Conservation (phyloP, 2,113 vertebrate species). For the Castor canadensis region DNA sequence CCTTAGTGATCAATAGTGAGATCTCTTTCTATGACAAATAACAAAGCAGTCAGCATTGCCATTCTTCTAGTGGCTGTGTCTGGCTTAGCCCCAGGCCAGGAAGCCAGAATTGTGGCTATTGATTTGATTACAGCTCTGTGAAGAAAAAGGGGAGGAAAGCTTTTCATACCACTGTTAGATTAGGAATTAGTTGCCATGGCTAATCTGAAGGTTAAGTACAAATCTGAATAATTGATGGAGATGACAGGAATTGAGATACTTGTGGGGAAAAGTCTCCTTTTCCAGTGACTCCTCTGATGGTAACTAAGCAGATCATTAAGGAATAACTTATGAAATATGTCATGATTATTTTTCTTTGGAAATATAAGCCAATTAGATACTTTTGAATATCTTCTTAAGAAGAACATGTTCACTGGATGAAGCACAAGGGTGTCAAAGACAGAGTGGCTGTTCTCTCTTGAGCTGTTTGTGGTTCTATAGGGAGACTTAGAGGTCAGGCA, state of each 20-base stretch:
- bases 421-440: neutral
- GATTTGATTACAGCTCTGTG: slow-evolving; percentile 66
- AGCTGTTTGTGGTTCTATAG: neutral
- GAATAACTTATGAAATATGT: neutral
- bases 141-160: neutral
- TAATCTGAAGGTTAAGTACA: slow-evolving; percentile 44
- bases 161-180: slow-evolving; percentile 50
- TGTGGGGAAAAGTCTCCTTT: neutral
- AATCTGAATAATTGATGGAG: slow-evolving; percentile 59
- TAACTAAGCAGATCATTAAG: slow-evolving; percentile 7
- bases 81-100: slow-evolving; percentile 58
- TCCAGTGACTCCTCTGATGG: neutral
- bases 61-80: slow-evolving; percentile 65
- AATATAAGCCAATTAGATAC: slow-evolving; percentile 31
- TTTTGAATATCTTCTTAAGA: neutral
- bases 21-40: slow-evolving; percentile 75
- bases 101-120: slow-evolving; percentile 70
- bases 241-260: slow-evolving; percentile 48
- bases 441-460: neutral
- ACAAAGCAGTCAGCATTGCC: slow-evolving; percentile 67
- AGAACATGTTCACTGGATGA: neutral
- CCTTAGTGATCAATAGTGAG: slow-evolving; percentile 73
- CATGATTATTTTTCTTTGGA: slow-evolving; percentile 27
- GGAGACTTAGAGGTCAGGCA: neutral
- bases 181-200: slow-evolving; percentile 49